Evolutionary conservation across 2,113 vertebrate genomes (phyloP).

Genomic region (Vanacampus margaritifer): DNA sequence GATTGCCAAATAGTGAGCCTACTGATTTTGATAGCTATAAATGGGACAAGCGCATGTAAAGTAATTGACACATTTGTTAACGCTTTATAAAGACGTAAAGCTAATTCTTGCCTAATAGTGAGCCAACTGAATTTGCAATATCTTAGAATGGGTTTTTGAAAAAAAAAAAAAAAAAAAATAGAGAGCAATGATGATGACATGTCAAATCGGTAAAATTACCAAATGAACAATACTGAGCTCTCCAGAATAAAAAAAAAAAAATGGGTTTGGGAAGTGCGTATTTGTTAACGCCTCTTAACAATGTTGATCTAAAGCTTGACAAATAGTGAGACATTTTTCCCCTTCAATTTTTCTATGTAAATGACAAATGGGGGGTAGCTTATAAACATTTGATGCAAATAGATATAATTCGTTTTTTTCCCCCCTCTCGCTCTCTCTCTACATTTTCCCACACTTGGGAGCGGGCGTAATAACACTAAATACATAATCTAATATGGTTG

Average conservation of each 20-base stretch:
- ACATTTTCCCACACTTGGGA: constrained; percentile 6
- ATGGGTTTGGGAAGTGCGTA: not conserved
- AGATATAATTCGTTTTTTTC: not conserved
- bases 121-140: too few relatives aligned
- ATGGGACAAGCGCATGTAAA: not conserved
- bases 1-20: not conserved
- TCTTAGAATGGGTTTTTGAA: too few relatives aligned
- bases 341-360: too few relatives aligned
- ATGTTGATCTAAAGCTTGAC: not conserved
- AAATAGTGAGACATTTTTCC: not conserved
- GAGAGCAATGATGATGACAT: too few relatives aligned
- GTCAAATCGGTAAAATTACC: too few relatives aligned
- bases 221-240: too few relatives aligned
- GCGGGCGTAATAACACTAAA: not conserved
- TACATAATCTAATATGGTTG: constrained; percentile 1
- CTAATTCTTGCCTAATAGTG: too few relatives aligned
- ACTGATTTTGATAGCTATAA: not conserved
- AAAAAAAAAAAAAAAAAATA: too few relatives aligned
- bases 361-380: constrained; percentile 17
- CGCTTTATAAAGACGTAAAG: too few relatives aligned
- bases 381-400: not conserved
- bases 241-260: too few relatives aligned
- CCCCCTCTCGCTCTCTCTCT: not conserved
- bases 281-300: not conserved
- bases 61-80: too few relatives aligned